Evolutionary conservation across 35 echinoderm and acorn worm species (phyloP).

Genomic region (Lytechinus variegatus): DNA sequence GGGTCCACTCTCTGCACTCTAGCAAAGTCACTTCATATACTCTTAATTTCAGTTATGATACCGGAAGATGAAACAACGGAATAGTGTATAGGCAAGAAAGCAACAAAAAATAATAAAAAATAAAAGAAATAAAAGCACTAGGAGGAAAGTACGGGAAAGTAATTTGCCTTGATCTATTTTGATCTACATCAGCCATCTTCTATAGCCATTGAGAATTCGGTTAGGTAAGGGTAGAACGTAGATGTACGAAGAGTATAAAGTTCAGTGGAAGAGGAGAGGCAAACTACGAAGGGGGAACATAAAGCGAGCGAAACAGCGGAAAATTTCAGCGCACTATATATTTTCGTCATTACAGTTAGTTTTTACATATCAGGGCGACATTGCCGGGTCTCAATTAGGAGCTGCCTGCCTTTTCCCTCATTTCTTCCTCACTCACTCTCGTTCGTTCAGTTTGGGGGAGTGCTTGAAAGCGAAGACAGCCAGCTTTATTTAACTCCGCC

Average conservation of each 20-base stretch:
- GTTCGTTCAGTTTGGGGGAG: slow-evolving; percentile 4
- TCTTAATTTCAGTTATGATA: neutral
- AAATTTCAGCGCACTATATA: slow-evolving; percentile 47
- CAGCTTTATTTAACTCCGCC: slow-evolving; percentile 52
- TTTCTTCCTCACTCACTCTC: slow-evolving; percentile 5
- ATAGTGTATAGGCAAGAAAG: neutral
- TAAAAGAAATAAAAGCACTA: neutral
- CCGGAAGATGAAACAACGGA: neutral
- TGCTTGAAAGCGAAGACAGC: slow-evolving; percentile 34
- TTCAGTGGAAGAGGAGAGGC: neutral
- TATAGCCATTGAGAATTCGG: slow-evolving; percentile 23
- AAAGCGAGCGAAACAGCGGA: slow-evolving; percentile 31
- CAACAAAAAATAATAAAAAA: neutral
- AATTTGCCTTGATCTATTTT: slow-evolving; percentile 41
- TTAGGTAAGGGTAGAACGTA: neutral
- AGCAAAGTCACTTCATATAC: neutral
- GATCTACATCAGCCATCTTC: slow-evolving; percentile 37
- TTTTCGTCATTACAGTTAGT: slow-evolving; percentile 51
- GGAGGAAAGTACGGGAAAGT: neutral
- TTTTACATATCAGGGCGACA: slow-evolving; percentile 50
- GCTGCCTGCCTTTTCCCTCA: neutral
- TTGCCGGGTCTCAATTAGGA: slow-evolving; percentile 38
- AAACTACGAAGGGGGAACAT: neutral
- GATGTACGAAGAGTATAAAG: neutral
- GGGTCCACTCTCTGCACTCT: slow-evolving; percentile 29